Evolutionary conservation across 2,113 vertebrate species (phyloP).

Genomic region (Ophiodon elongatus): DNA sequence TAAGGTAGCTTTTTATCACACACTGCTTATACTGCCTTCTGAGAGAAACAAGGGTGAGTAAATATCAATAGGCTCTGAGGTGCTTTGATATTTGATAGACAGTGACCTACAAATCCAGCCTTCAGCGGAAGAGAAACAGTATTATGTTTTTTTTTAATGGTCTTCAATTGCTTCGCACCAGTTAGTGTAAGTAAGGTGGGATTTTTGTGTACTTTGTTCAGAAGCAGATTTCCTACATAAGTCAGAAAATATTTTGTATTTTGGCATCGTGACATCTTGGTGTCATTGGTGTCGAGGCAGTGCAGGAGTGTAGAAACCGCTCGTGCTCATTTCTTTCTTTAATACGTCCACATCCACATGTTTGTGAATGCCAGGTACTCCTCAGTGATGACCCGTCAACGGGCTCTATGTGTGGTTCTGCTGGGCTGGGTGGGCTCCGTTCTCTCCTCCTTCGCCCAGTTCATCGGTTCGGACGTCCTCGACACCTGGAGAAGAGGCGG

Average conservation of each 20-base stretch:
- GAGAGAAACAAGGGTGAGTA: conserved; percentile 4
- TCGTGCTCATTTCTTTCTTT: conserved; percentile 7
- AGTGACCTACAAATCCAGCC: conserved; percentile 7
- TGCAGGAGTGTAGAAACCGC: neutral
- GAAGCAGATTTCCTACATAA: neutral
- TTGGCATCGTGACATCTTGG: neutral
- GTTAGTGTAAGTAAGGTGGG: neutral
- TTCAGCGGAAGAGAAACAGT: conserved; percentile 7
- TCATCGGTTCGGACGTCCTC: conserved; percentile 79
- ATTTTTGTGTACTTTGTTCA: neutral
- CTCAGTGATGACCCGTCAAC: conserved; percentile 71
- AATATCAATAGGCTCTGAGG: conserved; percentile 21
- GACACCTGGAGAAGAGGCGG: conserved; percentile 44
- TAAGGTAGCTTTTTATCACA: conserved; percentile 17
- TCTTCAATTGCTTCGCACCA: neutral
- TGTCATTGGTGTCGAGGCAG: neutral
- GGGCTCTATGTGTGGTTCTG: conserved; percentile 75
- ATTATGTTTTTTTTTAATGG: neutral
- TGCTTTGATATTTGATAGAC: conserved; percentile 26
- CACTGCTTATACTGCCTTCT: neutral
- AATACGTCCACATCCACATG: neutral
- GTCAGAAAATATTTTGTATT: neutral
- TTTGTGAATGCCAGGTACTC: conserved; percentile 76
- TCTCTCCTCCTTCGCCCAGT: conserved; percentile 83
- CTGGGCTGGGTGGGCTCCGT: conserved; percentile 84